phyloP scores from a whole-genome alignment of 2,113 vertebrate species.

The Saccopteryx bilineata region DNA sequence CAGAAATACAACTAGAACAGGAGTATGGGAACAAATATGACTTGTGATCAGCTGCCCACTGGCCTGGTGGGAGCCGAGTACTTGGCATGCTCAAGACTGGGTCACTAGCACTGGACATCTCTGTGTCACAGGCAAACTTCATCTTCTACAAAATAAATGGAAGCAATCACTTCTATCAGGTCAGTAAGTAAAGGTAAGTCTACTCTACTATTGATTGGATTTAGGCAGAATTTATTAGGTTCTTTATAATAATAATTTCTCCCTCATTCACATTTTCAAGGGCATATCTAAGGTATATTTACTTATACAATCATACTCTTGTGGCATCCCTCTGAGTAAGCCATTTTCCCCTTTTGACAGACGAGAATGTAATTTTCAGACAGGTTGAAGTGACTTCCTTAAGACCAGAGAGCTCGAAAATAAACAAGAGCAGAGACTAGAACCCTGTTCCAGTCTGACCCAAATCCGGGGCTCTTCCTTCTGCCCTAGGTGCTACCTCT shows the following conservation, averaged over 20 bases:
- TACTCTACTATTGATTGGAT: neutral
- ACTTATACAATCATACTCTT: neutral
- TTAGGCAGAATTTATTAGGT: neutral
- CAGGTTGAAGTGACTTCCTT: slow-evolving; percentile 8
- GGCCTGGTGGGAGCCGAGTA: neutral
- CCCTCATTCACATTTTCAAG: neutral
- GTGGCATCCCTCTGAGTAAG: neutral
- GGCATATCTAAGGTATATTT: neutral
- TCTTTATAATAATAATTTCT: slow-evolving; percentile 20
- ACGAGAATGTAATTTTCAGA: slow-evolving; percentile 43
- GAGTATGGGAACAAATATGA: neutral
- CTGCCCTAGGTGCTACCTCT: neutral
- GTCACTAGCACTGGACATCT: neutral
- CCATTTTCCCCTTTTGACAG: neutral
- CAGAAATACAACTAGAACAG: neutral
- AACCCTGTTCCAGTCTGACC: neutral
- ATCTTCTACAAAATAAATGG: neutral
- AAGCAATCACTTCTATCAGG: neutral
- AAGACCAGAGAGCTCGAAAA: neutral
- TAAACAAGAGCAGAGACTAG: neutral
- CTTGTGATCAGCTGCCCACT: neutral
- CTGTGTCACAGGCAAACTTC: too few relatives aligned
- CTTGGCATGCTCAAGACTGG: neutral
- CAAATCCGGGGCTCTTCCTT: neutral
- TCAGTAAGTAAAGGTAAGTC: neutral